phyloP scores from a whole-genome alignment of 2,797 vertebrate species.

The Microcaecilia unicolor region DNA sequence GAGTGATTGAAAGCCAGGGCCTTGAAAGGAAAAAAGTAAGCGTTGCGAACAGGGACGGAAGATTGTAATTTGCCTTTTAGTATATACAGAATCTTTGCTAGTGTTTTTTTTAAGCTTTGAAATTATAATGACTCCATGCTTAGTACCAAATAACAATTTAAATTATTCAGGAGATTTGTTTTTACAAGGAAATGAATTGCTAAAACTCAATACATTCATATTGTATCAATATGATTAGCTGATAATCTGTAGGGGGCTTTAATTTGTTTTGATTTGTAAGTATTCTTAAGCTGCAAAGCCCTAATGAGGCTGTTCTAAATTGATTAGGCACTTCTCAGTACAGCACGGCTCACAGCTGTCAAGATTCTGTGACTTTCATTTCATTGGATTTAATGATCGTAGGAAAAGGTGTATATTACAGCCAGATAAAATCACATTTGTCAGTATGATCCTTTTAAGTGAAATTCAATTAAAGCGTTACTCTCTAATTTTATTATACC shows the following conservation, averaged over 20 bases:
- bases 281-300: conserved; percentile 53
- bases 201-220: conserved; percentile 44
- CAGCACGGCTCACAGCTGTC: conserved; percentile 67
- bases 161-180: conserved; percentile 46
- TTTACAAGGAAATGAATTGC: conserved; percentile 51
- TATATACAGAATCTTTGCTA: conserved; percentile 12
- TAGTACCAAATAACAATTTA: conserved; percentile 52
- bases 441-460: conserved; percentile 95
- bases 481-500: conserved; percentile 94
- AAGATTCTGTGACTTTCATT: conserved; percentile 74
- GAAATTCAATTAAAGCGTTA: conserved; percentile 95
- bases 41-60: no score
- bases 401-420: conserved; percentile 75
- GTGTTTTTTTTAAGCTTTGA: no score
- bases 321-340: conserved; percentile 71
- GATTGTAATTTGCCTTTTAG: background rate
- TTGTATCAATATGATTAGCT: conserved; percentile 62
- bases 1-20: no score
- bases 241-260: conserved; percentile 59
- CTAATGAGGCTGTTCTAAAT: conserved; percentile 75
- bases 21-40: no score
- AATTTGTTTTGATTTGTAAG: conserved; percentile 74
- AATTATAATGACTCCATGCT: conserved; percentile 15
- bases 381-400: conserved; percentile 87
- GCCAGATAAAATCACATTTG: conserved; percentile 91